Conservation (phyloP, 2,113 vertebrate genomes). For the Hepsetus odoe region DNA sequence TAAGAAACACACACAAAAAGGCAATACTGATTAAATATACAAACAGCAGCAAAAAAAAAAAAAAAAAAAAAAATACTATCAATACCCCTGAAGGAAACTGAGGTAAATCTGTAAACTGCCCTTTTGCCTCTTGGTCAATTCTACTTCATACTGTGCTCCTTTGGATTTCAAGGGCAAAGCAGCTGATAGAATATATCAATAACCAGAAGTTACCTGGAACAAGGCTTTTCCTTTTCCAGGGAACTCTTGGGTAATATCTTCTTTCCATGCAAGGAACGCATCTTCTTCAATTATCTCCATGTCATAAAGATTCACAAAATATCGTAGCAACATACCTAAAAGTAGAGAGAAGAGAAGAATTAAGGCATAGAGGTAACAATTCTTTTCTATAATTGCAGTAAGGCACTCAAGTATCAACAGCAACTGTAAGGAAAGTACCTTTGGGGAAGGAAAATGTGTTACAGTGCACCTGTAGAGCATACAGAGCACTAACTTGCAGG, state of each 20-base stretch:
- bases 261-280: conserved; percentile 99
- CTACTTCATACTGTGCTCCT: no score
- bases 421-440: conserved; percentile 74
- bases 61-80: not conserved
- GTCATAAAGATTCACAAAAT: conserved; percentile 98
- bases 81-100: no score
- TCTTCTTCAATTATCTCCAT: conserved; percentile 99
- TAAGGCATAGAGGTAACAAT: not conserved
- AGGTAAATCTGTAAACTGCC: no score
- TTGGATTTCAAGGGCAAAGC: no score
- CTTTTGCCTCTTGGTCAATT: no score
- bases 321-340: conserved; percentile 96
- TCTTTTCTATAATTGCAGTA: no score
- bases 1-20: conserved; percentile 53
- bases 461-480: conserved; percentile 98
- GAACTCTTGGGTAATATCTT: conserved; percentile 99
- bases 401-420: not conserved
- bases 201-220: conserved; percentile 86
- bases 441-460: conserved; percentile 91
- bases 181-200: no score
- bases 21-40: not conserved
- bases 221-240: conserved; percentile 99
- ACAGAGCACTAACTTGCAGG: conserved; percentile 96
- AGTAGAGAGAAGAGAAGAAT: not conserved
- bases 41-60: not conserved